These are phyloP conservation scores for Masnerella sp. DNA, from an alignment of 2,888 invertebrate genomes.

Conservation along the genomic window DNA sequence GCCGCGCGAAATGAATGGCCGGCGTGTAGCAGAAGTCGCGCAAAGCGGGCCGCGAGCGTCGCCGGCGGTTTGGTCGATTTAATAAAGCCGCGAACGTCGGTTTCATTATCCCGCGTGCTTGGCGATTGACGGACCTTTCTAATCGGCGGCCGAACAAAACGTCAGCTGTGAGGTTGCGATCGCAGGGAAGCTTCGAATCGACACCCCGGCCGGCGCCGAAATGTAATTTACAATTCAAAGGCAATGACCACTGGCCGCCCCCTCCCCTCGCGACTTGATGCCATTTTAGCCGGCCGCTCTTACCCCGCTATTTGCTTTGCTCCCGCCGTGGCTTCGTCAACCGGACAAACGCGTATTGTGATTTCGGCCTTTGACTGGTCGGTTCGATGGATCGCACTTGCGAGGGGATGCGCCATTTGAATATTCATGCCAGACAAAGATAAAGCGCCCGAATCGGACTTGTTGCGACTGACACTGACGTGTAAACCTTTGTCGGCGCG, in stretches of 20 bases:
- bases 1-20: too few relatives aligned
- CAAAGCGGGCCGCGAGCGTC: slow-evolving; percentile 3
- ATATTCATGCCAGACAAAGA: slow-evolving; percentile 66
- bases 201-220: slow-evolving; percentile 71
- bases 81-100: slow-evolving; percentile 50
- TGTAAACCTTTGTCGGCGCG: slow-evolving; percentile 76
- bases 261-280: slow-evolving; percentile 28
- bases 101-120: slow-evolving; percentile 48
- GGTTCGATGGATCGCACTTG: slow-evolving; percentile 62
- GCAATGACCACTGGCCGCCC: slow-evolving; percentile 62
- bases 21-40: slow-evolving; percentile 16
- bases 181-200: slow-evolving; percentile 69
- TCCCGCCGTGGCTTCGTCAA: slow-evolving; percentile 72
- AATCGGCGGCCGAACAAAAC: slow-evolving; percentile 42
- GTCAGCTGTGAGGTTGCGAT: slow-evolving; percentile 25
- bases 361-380: slow-evolving; percentile 75
- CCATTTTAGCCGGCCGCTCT: slow-evolving; percentile 33
- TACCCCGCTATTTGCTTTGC: slow-evolving; percentile 72
- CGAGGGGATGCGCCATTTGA: slow-evolving; percentile 59
- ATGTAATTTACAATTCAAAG: slow-evolving; percentile 77
- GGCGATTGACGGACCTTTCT: slow-evolving; percentile 34
- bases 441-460: slow-evolving; percentile 71
- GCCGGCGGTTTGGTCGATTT: slow-evolving; percentile 33
- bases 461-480: slow-evolving; percentile 78
- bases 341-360: slow-evolving; percentile 78